Evolutionary conservation across 2,888 invertebrate genomes (phyloP), one percentile per base, ranked within the genome.

Genomic region (Pollenia amentaria): DNA sequence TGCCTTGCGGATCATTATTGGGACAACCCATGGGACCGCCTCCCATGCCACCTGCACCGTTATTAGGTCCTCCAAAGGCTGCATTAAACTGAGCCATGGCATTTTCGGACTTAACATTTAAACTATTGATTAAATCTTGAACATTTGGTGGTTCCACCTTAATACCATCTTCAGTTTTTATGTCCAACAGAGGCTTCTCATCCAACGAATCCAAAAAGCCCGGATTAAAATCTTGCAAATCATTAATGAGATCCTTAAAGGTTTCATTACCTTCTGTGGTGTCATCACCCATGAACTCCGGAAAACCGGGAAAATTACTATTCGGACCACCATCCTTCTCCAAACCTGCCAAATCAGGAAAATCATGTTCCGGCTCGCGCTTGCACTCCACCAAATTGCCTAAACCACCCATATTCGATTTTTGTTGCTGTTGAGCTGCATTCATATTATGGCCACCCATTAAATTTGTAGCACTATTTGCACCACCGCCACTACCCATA

Each of bases 161-260:
- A 88, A 93, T 93, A 87, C 93, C 93, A 84, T 93, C 93, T 86
- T 93, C 93, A 4, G 93, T 93, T 88, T 93, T 93, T 80, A 93
- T 93, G 85, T 93, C 93, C 78, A 93, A 90, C 88, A 93, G 88
- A 42, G 93, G 93, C 83, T 93, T 93, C 88, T 93, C 93, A 89
- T 97, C 97, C 91, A 97, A 97, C 72, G 92, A 92, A 92, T 97
- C 97, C 95, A 97, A 96, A 90, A 97, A 96, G 91, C 97, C 97
- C 6, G 97, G 96, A 93, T 95, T 94, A 90, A 96, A 96, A 91
- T 97, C 97, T 84, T 97, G 96, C 92, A 98, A 96, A 93, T 97
- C 97, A 40, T 96, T 97, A 89, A 98, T 97, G 90, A 98, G 95
- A 92, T 97, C 97, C 93, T 97, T 97, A 92, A 98, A 96, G 60